These are phyloP conservation scores for Ormyrus nitidulus DNA, from an alignment of 2,888 invertebrate species.

Conservation along the genomic window DNA sequence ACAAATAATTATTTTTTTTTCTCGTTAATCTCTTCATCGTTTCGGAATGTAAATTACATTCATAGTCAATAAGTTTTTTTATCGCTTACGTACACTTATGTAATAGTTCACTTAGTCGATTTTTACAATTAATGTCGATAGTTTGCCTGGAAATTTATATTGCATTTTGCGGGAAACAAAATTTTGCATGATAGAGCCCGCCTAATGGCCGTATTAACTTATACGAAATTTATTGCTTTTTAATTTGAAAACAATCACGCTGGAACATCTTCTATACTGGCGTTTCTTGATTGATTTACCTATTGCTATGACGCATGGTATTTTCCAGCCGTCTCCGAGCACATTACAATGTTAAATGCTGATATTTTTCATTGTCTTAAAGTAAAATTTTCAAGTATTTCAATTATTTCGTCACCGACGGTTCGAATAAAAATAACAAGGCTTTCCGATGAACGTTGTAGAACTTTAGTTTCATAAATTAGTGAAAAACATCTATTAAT, in stretches of 20 bases:
- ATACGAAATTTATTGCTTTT: conserved; percentile 10
- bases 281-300: conserved; percentile 8
- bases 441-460: too few species aligned
- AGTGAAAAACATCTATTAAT: too few species aligned
- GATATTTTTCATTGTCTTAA: conserved; percentile 3
- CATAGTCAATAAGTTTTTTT: background rate
- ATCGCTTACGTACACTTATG: background rate
- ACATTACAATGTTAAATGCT: conserved; percentile 1
- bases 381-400: too few species aligned
- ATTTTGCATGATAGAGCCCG: background rate
- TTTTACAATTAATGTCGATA: background rate
- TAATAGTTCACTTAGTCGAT: background rate
- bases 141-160: conserved; percentile 10
- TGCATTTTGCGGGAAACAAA: background rate
- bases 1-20: too few species aligned
- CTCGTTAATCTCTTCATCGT: too few species aligned
- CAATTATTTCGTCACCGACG: too few species aligned
- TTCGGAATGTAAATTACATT: too few species aligned
- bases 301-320: background rate
- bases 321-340: background rate
- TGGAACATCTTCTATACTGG: background rate
- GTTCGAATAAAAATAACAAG: too few species aligned
- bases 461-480: too few species aligned
- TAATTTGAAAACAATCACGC: conserved; percentile 12
- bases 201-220: background rate